Base-by-base conservation (phyloP, 2,113 vertebrate species). In the Otus sunia region DNA sequence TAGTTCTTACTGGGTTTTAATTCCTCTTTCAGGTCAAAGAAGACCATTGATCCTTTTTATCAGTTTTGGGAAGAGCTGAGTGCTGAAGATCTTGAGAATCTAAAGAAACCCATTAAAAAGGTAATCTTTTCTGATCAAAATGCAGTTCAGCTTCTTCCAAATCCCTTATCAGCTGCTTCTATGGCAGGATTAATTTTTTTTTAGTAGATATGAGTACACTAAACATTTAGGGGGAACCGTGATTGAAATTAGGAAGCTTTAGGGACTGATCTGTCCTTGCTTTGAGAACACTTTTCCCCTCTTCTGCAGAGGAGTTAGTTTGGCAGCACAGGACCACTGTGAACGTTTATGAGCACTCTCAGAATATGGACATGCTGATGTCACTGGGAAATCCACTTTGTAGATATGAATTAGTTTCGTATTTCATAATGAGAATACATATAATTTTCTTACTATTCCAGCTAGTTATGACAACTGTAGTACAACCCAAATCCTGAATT, bases 61-160 rank as follows among this genome's bases (percentile, higher is more conserved):
- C 99, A 99, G 96, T 98, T 98, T 27, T 99, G 99, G 99, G 99
- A 99, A 96, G 99, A 99, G 75, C 90, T 98, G 16, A 98, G 96
- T 53, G 98, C 98, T 67, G 98, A 98, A 36, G 98, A 99, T 76
- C 95, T 98, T 56, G 97, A 96, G 64, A 94, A 97, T 50, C 82
- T 97, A 22, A 98, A 96, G 94, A 97, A 97, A 82, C 86, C 98
- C 15, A 75, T 78, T 50, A 97, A 73, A 85, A 98, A 98, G 98
- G 99, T 99, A 96, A 84, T 37, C 8, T 67, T 37, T 36, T 53
- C n/a, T 55, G 23, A 37, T 41, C 12, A 60, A 66, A 83, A 45
- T 29, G 17, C 19, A 62, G 7, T 79, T 86, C 19, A n/a, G 29
- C 34, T 75, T 59, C 49, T 23, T 19, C 39, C 22, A 43, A 15